Conservation (phyloP, 2,797 vertebrate species). For the Sebastolobus altivelis region DNA sequence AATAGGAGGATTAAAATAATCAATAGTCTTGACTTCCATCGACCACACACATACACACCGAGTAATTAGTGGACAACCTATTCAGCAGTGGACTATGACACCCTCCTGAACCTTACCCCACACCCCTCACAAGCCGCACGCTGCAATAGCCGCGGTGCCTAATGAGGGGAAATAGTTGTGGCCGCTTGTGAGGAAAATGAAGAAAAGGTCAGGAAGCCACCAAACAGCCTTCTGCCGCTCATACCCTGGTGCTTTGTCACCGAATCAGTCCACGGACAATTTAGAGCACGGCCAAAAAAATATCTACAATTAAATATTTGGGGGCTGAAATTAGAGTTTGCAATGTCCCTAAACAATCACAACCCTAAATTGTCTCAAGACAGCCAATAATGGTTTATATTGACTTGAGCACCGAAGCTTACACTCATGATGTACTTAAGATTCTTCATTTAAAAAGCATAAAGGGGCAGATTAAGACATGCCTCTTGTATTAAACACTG, state of each 20-base stretch:
- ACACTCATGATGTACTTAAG: neutral
- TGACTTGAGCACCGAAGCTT: neutral
- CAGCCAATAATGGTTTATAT: neutral
- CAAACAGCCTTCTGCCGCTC: slow-evolving; percentile 61
- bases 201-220: slow-evolving; percentile 84
- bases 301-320: neutral
- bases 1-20: slow-evolving; percentile 92
- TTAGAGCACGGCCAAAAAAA: neutral
- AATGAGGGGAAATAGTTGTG: slow-evolving; percentile 86
- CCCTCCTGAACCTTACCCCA: slow-evolving; percentile 71
- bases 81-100: slow-evolving; percentile 84
- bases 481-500: neutral
- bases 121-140: slow-evolving; percentile 64
- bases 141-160: slow-evolving; percentile 65
- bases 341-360: neutral
- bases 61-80: slow-evolving; percentile 87
- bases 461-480: neutral
- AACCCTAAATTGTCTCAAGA: neutral
- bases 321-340: neutral
- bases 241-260: slow-evolving; percentile 49
- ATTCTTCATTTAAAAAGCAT: neutral
- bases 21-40: slow-evolving; percentile 89
- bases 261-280: slow-evolving; percentile 41
- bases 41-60: slow-evolving; percentile 76
- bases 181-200: slow-evolving; percentile 78